Evolutionary conservation across 1,140 invertebrate species (phyloP).

Genomic region (Tenebrio molitor): DNA sequence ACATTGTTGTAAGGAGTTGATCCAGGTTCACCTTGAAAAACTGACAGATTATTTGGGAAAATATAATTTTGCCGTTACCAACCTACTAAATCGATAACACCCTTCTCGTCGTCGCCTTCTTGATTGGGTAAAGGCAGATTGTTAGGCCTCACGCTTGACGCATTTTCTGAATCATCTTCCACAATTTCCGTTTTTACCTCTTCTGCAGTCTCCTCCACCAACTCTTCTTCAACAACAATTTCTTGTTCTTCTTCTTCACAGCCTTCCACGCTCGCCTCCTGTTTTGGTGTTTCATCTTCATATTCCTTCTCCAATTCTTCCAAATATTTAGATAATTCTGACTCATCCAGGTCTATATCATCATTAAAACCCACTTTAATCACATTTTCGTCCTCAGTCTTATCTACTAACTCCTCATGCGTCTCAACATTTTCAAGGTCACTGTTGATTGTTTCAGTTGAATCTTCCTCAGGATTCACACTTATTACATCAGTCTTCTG

Average conservation of each 20-base stretch:
- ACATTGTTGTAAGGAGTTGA: constrained; percentile 65
- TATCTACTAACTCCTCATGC: constrained; percentile 20
- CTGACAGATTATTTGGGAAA: constrained; percentile 2
- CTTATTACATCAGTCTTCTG: constrained; percentile 35
- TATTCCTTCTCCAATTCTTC: constrained; percentile 70
- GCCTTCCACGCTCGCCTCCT: not conserved
- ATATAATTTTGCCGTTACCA: constrained; percentile 34
- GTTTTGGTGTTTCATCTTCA: constrained; percentile 42
- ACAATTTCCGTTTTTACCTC: not conserved
- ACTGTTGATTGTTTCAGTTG: constrained; percentile 14
- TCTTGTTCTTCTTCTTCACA: constrained; percentile 15
- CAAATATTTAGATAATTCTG: constrained; percentile 72
- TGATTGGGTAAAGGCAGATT: constrained; percentile 53
- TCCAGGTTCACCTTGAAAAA: constrained; percentile 61
- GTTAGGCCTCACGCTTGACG: constrained; percentile 48
- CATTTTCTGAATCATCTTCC: not conserved
- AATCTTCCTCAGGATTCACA: not conserved
- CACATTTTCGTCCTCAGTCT: constrained; percentile 16
- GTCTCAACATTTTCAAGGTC: constrained; percentile 26
- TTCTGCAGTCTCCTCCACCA: not conserved
- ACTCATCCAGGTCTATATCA: constrained; percentile 70
- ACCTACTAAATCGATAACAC: constrained; percentile 57
- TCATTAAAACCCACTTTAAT: constrained; percentile 63
- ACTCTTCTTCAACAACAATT: constrained; percentile 15
- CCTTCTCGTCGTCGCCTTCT: constrained; percentile 22